Conservation (phyloP, 1,140 invertebrate genomes). For the Drosophila pseudoananassae region DNA sequence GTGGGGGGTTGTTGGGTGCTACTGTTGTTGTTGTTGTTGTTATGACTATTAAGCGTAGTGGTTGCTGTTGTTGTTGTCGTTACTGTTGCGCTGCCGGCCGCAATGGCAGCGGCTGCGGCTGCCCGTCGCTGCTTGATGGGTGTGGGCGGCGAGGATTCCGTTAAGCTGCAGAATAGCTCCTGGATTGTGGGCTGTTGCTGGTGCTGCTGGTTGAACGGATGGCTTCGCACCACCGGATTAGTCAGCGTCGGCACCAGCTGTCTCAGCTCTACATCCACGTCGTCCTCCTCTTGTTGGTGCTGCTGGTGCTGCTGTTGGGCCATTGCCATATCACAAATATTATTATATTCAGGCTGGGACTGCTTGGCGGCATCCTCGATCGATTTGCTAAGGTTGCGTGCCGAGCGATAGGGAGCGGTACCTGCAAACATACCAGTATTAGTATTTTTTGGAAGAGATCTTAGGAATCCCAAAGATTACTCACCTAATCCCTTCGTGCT, state of each 20-base stretch:
- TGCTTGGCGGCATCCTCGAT: slow-evolving; percentile 77
- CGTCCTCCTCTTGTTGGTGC: slow-evolving; percentile 55
- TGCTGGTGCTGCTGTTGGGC: slow-evolving; percentile 60
- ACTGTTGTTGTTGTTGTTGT: slow-evolving; percentile 38
- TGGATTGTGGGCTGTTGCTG: slow-evolving; percentile 55
- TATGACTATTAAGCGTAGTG: slow-evolving; percentile 77
- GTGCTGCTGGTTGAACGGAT: slow-evolving; percentile 16
- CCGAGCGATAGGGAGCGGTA: slow-evolving; percentile 65
- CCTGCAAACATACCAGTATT: slow-evolving; percentile 20
- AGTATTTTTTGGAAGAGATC: not conserved
- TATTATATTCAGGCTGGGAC: slow-evolving; percentile 78
- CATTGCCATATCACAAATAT: slow-evolving; percentile 73
- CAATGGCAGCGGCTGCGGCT: slow-evolving; percentile 42
- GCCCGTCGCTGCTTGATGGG: slow-evolving; percentile 58
- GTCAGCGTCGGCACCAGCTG: slow-evolving; percentile 71
- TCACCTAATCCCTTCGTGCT: slow-evolving; percentile 68
- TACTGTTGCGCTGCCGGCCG: slow-evolving; percentile 52
- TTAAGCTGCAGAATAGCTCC: slow-evolving; percentile 68
- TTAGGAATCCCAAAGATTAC: not conserved
- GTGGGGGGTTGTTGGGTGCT: slow-evolving; percentile 35
- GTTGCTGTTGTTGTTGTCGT: slow-evolving; percentile 58
- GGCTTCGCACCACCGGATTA: slow-evolving; percentile 63
- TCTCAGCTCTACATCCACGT: slow-evolving; percentile 64
- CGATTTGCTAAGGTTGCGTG: slow-evolving; percentile 82
- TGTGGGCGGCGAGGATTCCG: slow-evolving; percentile 67